Conservation (phyloP, 2,888 invertebrate species). For the Diadegma fenestrale region DNA sequence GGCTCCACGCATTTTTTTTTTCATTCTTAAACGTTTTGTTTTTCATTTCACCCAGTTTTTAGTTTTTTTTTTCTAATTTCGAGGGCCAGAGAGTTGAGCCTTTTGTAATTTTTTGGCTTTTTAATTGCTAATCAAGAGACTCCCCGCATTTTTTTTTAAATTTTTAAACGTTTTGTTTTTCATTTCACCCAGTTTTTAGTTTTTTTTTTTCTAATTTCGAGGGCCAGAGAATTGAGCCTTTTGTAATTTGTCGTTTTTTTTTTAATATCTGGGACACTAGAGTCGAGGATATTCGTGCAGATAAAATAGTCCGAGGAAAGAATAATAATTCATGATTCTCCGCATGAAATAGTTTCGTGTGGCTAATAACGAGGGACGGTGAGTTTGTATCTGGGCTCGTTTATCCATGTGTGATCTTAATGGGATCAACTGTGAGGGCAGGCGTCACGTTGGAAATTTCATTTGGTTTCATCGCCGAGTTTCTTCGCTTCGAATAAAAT, state of each 20-base stretch:
- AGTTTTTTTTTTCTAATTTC: too few species aligned
- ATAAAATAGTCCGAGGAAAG: not conserved
- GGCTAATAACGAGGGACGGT: constrained; percentile 35
- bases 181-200: too few species aligned
- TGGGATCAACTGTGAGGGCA: constrained; percentile 26
- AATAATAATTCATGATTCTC: not conserved
- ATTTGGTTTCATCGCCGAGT: constrained; percentile 8
- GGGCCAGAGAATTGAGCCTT: too few species aligned
- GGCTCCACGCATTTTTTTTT: too few species aligned
- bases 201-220: too few species aligned
- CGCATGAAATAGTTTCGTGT: not conserved
- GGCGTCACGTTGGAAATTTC: constrained; percentile 18
- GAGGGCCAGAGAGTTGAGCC: not conserved
- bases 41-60: too few species aligned
- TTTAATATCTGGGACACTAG: not conserved
- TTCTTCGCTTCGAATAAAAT: not conserved
- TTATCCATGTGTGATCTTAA: constrained; percentile 44
- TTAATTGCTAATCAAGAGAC: too few species aligned
- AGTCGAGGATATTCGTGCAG: not conserved
- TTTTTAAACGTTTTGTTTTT: too few species aligned
- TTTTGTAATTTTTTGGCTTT: not conserved
- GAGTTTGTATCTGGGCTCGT: constrained; percentile 9
- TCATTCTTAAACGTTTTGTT: too few species aligned
- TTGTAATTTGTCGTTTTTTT: too few species aligned
- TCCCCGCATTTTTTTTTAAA: too few species aligned